These are phyloP conservation scores for Hipparchia semele DNA, from an alignment of 2,888 invertebrate species.

Conservation along the genomic window DNA sequence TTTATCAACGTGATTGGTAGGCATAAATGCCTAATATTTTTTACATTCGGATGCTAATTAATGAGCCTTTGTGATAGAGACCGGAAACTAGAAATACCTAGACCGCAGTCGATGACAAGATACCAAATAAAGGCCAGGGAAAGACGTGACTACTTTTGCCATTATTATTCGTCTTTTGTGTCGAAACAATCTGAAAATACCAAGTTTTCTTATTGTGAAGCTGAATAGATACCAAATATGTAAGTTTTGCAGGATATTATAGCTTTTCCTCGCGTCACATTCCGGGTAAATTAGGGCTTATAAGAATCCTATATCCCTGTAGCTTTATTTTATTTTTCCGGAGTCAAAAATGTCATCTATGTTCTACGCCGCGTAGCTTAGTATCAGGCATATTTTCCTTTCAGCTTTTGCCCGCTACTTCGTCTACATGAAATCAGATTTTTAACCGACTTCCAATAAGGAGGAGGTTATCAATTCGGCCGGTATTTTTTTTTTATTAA, in stretches of 20 bases:
- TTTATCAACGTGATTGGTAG: neutral
- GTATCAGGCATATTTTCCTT: no score
- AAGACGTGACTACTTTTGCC: neutral
- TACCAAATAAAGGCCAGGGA: neutral
- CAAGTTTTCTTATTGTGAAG: neutral
- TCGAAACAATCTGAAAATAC: neutral
- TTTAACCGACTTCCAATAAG: no score
- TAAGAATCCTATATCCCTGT: no score
- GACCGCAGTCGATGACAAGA: neutral
- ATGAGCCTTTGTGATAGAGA: constrained; percentile 24
- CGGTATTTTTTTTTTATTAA: no score
- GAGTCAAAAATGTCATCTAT: no score
- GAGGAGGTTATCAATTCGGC: no score
- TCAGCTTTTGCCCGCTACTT: no score
- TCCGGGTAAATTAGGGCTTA: no score
- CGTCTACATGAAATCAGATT: no score
- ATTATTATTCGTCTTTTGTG: neutral
- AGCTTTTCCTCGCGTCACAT: no score
- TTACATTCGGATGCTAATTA: neutral
- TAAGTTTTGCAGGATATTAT: neutral
- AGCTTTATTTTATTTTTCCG: no score
- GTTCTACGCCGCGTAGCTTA: no score
- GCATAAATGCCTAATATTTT: neutral
- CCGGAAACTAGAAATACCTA: constrained; percentile 74
- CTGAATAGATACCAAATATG: neutral